Percentiles rank a stretch among this genome's conserved stretches.
Conservation (phyloP, 2,888 invertebrate genomes). For the Parochlus steinenii region DNA sequence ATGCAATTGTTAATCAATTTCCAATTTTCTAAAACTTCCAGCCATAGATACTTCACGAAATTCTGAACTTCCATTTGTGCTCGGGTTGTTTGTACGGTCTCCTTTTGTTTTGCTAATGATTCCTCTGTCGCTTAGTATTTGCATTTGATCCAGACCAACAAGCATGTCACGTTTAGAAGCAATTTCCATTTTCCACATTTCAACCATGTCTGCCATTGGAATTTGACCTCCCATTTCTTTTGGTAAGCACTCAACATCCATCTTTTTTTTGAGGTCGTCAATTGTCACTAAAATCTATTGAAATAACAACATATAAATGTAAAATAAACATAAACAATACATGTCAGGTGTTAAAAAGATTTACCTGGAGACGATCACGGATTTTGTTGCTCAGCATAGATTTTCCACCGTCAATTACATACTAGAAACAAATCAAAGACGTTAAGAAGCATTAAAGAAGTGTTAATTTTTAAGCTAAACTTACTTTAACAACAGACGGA, state of each 20-base stretch:
- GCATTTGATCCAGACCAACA: slow-evolving; percentile 44
- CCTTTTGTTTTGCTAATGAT: slow-evolving; percentile 29
- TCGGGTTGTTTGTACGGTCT: slow-evolving; percentile 25
- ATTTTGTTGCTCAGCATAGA: slow-evolving; percentile 55
- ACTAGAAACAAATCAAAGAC: too few species aligned
- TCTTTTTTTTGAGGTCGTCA: slow-evolving; percentile 38
- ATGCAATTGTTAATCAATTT: slow-evolving; percentile 41
- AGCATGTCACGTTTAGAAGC: slow-evolving; percentile 39
- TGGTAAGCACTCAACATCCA: slow-evolving; percentile 49
- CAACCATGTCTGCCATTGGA: slow-evolving; percentile 53
- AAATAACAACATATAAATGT: slow-evolving; percentile 5
- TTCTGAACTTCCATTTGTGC: slow-evolving; percentile 19
- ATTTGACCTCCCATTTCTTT: slow-evolving; percentile 54
- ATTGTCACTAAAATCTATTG: slow-evolving; percentile 38
- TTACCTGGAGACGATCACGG: slow-evolving; percentile 44
- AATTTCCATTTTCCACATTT: slow-evolving; percentile 46
- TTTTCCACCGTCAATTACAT: slow-evolving; percentile 55
- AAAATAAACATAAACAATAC: slow-evolving; percentile 11
- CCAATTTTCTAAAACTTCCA: slow-evolving; percentile 52
- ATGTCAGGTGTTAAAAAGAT: too few species aligned
- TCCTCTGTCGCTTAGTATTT: slow-evolving; percentile 45
- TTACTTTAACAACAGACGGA: slow-evolving; percentile 51
- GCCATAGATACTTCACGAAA: slow-evolving; percentile 26
- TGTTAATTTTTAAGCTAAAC: too few species aligned
- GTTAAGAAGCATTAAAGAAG: too few species aligned